These are phyloP conservation scores for Diaphora mendica DNA, from an alignment of 2,888 invertebrate genomes.

Conservation along the genomic window DNA sequence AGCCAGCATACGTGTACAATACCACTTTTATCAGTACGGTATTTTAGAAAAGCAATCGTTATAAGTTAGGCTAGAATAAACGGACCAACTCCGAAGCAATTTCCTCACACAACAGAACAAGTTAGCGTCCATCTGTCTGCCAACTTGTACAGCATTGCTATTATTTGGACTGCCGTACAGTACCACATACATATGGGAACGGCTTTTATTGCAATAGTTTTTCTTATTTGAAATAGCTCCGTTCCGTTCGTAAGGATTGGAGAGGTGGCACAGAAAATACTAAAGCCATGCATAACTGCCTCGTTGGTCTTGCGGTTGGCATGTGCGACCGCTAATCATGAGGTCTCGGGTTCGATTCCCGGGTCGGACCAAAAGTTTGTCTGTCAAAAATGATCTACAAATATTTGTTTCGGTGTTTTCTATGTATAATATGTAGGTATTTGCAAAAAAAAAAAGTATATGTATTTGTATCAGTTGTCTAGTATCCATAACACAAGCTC, in stretches of 20 bases:
- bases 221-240: background rate
- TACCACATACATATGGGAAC: background rate
- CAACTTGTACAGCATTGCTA: conserved; percentile 5
- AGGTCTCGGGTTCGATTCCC: no score
- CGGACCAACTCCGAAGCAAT: background rate
- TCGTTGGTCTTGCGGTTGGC: no score
- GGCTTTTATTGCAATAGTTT: conserved; percentile 15
- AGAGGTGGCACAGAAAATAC: background rate
- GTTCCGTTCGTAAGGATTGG: background rate
- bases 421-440: no score
- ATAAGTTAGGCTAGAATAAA: background rate
- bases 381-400: no score
- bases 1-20: background rate
- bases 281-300: background rate
- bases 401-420: no score
- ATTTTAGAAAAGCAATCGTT: background rate
- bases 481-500: no score
- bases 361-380: no score
- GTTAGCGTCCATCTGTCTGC: conserved; percentile 8
- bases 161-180: conserved; percentile 1
- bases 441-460: no score
- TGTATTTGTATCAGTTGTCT: no score
- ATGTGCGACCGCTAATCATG: no score
- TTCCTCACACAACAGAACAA: conserved; percentile 4
- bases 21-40: background rate